These are phyloP conservation scores for Donacobius atricapilla DNA, from an alignment of 2,113 vertebrate species.

Conservation along the genomic window DNA sequence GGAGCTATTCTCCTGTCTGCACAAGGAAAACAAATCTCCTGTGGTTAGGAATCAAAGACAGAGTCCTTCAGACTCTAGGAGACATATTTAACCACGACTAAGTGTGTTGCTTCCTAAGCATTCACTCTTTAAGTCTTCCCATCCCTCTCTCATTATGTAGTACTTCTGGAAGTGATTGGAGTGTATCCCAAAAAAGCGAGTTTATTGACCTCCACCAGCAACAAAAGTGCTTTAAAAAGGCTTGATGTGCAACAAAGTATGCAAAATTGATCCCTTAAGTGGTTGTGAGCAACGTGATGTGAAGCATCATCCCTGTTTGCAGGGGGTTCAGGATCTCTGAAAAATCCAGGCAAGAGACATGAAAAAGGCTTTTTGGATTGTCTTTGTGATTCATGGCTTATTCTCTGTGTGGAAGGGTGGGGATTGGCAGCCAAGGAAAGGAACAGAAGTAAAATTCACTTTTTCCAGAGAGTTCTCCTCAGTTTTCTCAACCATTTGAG, in stretches of 20 bases:
- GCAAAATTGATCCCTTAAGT: constrained; percentile 28
- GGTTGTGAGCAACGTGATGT: background rate
- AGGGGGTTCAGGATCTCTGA: background rate
- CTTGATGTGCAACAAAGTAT: background rate
- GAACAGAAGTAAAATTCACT: background rate
- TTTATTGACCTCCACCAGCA: constrained; percentile 25
- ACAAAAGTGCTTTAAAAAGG: constrained; percentile 18
- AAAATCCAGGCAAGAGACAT: background rate
- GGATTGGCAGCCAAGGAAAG: background rate
- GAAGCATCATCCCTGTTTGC: background rate
- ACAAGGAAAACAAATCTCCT: constrained; percentile 47
- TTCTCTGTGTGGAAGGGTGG: background rate
- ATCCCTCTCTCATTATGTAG: background rate
- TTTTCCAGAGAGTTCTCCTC: background rate
- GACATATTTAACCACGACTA: constrained; percentile 44
- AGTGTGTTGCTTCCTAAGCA: constrained; percentile 3
- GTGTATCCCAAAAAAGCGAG: background rate
- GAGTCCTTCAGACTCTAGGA: constrained; percentile 42
- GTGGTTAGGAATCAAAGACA: constrained; percentile 31
- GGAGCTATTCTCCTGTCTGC: background rate
- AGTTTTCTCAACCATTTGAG: background rate
- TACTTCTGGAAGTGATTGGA: background rate
- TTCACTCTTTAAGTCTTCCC: background rate
- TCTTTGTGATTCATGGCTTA: background rate
- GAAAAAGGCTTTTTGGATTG: background rate